Base-by-base conservation (phyloP, 2,113 vertebrate species). In the Climacteris rufus region DNA sequence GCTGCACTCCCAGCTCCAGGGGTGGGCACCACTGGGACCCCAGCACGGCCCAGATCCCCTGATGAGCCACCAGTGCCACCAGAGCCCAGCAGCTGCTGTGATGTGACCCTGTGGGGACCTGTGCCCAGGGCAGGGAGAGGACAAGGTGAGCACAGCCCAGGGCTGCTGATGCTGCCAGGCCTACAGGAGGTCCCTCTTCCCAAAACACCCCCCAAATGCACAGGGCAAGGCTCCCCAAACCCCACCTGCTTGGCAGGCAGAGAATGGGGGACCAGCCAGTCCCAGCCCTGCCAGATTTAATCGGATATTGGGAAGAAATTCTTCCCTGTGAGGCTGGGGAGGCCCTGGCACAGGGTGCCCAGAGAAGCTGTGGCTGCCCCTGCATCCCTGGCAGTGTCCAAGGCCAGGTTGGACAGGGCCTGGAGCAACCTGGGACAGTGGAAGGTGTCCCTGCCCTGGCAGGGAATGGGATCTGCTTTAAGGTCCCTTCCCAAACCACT, bases 31-130 rank as follows among this genome's bases (percentile, higher is more conserved):
- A 2, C 3, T 22, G 61, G 5, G 17, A 71, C 37, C 64, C 14
- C 13, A 12, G 13, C 54, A 16, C 0, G 0, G 11, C 31, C 28
- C 7, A 0, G 15, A 17, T 53, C 8, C 42, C 47, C 0, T 6
- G n/a, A 9, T 2, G 10, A 63, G 52, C 50, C 39, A 10, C 42
- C 6, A 4, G 42, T 11, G 60, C 33, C 15, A 28, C 6, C 6
- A 56, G 30, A 88, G 30, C 11, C 18, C 40, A 19, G 37, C 30
- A 47, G 60, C 15, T 66, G 50, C 1, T 37, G 63, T 20, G 76
- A 22, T 2, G 4, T 16, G 60, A 47, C 50, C 42, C 22, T 31
- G 25, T 7, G 5, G 11, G 9, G 8, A 13, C 50, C 64, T 65
- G n/a, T 52, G 13, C 45, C 50, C 7, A 5, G 15, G 33, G 35